Evolutionary conservation across 2,888 invertebrate genomes (phyloP), one percentile per base, ranked within the genome.

Genomic region (Helobdella robusta): DNA sequence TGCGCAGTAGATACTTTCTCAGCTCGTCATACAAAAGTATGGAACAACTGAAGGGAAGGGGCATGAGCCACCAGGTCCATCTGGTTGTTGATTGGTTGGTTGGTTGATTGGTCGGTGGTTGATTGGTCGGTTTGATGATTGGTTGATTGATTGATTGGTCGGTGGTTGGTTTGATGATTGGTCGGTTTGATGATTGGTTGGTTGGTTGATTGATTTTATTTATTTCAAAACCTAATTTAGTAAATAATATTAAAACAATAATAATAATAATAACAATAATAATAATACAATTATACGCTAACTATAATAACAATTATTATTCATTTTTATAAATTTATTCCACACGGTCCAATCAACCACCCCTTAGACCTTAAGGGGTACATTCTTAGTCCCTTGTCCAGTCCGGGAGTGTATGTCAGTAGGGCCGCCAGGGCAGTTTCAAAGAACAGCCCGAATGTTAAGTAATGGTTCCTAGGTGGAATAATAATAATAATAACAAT

Each of bases 361-460:
- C 6, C 34, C 36, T 69, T 75, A 69, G 70, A 80, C 79, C 78
- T 75, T 58, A 80, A 74, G 66, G 78, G 78, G 73, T 79, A 79
- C 78, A 80, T 79, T 67, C 79, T 74, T 44, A 81, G 75, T 66
- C 78, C 79, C 66, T 78, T 75, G 70, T 80, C 80, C 66, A 81
- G 72, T 66, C 77, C 80, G 60, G 80, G 79, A 67, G 77, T 77
- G 72, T 80, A 80, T 30, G 76, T 74, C 66, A 80, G 70, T 71
- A 79, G 78, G 36, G 77, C 77, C 69, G 80, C 80, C 61, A 80
- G 73, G 5, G 74, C 73, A 2, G 80, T 80, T 73, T 80, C 80
- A 71, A 80, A 80, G 74, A 80, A 77, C 64, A 80, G 71, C 48
- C 77, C 80, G 71, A 80, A 79, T 28, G 78, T 80, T 73, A 80